Percentiles rank a stretch among this genome's conserved stretches.
Evolutionary conservation across 2,797 vertebrate species (phyloP).

Genomic region (Xyrichtys novacula): DNA sequence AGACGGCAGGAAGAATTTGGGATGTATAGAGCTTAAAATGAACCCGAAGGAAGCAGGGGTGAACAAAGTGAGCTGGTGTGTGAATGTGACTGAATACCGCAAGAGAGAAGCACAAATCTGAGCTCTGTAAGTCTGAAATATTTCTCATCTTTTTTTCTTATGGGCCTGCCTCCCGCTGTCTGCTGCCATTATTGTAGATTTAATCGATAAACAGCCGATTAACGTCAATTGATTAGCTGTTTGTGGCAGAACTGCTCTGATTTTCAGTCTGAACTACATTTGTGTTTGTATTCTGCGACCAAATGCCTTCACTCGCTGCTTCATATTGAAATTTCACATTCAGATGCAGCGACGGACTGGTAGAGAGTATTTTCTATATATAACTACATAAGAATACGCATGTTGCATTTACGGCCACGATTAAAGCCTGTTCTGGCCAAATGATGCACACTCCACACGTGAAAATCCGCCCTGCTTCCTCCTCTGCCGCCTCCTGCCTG

Average conservation of each 20-base stretch:
- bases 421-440: not conserved
- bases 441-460: not conserved
- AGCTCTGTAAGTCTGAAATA: constrained; percentile 57
- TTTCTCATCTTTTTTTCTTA: constrained; percentile 18
- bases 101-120: constrained; percentile 39
- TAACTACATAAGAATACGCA: not conserved
- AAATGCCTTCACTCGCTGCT: not conserved
- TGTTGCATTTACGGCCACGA: not conserved
- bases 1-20: constrained; percentile 8
- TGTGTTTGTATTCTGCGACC: not conserved
- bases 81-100: constrained; percentile 19
- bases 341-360: not conserved
- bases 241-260: not conserved
- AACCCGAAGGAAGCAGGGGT: constrained; percentile 11
- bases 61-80: constrained; percentile 12
- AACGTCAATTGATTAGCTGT: not conserved
- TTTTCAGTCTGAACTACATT: not conserved
- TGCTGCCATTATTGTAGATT: constrained; percentile 7
- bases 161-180: constrained; percentile 4
- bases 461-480: constrained; percentile 6
- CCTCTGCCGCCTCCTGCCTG: constrained; percentile 2
- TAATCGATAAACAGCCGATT: constrained; percentile 1
- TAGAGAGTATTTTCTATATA: constrained; percentile 2
- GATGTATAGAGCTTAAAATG: constrained; percentile 30
- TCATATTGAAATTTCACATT: not conserved